Evolutionary conservation across 2,113 vertebrate species (phyloP).

Genomic region (Saccopteryx bilineata): DNA sequence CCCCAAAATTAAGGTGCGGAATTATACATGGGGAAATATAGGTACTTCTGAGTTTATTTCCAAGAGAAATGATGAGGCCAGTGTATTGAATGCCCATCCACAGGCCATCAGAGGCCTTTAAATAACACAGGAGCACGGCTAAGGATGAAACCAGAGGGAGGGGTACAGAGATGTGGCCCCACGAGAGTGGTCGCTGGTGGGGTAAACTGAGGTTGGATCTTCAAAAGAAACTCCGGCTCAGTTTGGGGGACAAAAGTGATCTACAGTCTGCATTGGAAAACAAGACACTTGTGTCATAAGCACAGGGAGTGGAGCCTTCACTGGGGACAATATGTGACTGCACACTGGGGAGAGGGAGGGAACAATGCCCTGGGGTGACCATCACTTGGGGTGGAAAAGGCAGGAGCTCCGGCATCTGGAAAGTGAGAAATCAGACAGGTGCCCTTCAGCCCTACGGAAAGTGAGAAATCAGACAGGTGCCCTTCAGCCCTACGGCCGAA

Average conservation of each 20-base stretch:
- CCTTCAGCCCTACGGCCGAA: neutral
- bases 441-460: neutral
- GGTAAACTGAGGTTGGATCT: neutral
- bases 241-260: neutral
- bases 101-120: neutral
- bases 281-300: accelerated
- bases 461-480: neutral
- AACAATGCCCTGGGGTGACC: neutral
- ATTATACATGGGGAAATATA: too few species aligned
- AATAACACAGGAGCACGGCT: accelerated
- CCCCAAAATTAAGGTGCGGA: too few species aligned
- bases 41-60: neutral
- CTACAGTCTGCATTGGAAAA: accelerated
- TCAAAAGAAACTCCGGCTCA: neutral
- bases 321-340: too few species aligned
- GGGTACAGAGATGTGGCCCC: neutral
- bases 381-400: neutral
- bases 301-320: neutral
- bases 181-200: neutral
- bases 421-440: neutral
- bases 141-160: neutral
- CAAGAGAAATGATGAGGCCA: neutral
- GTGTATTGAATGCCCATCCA: neutral
- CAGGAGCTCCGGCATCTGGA: neutral
- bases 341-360: neutral